Percentiles rank a stretch among this genome's conserved stretches.
These are phyloP conservation scores for Branchipolynoe longqiensis DNA, from an alignment of 2,888 invertebrate species.

Conservation along the genomic window DNA sequence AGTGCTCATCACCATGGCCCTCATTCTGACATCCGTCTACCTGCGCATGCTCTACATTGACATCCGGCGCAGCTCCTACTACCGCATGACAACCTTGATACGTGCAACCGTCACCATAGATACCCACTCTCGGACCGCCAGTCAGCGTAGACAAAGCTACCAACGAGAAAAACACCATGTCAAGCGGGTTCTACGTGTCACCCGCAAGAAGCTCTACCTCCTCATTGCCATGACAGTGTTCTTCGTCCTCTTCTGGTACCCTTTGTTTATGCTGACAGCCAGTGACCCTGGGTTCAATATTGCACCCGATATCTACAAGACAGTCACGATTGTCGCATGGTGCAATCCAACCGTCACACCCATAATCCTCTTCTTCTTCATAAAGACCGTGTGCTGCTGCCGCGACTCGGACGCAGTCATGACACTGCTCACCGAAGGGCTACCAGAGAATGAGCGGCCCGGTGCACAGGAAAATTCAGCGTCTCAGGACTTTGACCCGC, in stretches of 20 bases:
- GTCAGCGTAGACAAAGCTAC: slow-evolving; percentile 59
- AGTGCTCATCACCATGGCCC: slow-evolving; percentile 92
- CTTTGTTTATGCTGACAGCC: slow-evolving; percentile 92
- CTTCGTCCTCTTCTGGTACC: slow-evolving; percentile 94
- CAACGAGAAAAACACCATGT: slow-evolving; percentile 64
- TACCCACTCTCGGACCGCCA: slow-evolving; percentile 56
- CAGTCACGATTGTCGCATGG: slow-evolving; percentile 80
- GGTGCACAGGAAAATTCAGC: background rate
- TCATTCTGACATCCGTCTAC: slow-evolving; percentile 91
- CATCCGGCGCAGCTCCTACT: slow-evolving; percentile 72
- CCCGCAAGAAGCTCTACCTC: slow-evolving; percentile 65
- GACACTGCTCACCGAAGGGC: slow-evolving; percentile 13
- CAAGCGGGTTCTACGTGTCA: slow-evolving; percentile 63
- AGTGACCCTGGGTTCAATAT: slow-evolving; percentile 78
- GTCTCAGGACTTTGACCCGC: background rate
- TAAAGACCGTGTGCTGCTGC: slow-evolving; percentile 61
- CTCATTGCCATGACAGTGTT: slow-evolving; percentile 73
- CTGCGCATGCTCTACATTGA: slow-evolving; percentile 88
- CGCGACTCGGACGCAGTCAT: slow-evolving; percentile 59
- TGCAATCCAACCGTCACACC: slow-evolving; percentile 79
- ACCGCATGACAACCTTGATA: slow-evolving; percentile 67
- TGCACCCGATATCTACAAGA: slow-evolving; percentile 78
- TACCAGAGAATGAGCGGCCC: slow-evolving; percentile 18
- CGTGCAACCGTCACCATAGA: slow-evolving; percentile 68
- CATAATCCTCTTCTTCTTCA: slow-evolving; percentile 76